Evolutionary conservation across 1,140 invertebrate species (phyloP), one percentile per base, ranked within the genome.

Genomic region (Dendrolimus kikuchii): DNA sequence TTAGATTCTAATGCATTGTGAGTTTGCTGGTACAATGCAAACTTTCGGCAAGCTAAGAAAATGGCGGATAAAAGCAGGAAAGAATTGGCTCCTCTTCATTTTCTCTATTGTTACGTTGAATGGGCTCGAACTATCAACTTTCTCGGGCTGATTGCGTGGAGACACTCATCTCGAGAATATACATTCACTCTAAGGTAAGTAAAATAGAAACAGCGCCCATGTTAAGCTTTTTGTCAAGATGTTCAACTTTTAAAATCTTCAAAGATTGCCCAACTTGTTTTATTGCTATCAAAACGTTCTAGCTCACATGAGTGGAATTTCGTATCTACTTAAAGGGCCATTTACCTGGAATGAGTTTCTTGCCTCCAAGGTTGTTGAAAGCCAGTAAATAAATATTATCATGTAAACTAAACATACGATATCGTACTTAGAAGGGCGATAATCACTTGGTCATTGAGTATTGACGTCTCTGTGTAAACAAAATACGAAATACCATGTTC

Each of bases 51-150:
- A 71, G 64, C 66, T 73, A 77, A 83, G 74, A 73, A 80, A 83
- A 79, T 71, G 66, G 64, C 52, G 69, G 65, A 78, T 78, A 81
- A 82, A 81, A 78, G 70, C 74, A 67, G 64, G 74, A 79, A 81
- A 78, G 77, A 86, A 86, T 84, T 86, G 79, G 77, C 74, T 80
- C 60, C 71, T 79, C 76, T 77, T 82, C 81, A 86, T 86, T 84
- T 84, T 84, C 76, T 77, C 81, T 74, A 84, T 86, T 86, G 81
- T 86, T 72, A 81, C 80, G 68, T 78, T 82, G 81, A 86, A 86
- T 81, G 73, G 74, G 77, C 68, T 77, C 71, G 77, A 83, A 82
- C 80, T 84, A 82, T 86, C 79, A 86, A 82, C 62, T 82, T 77
- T 78, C 69, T 71, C 72, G 75, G 66, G 70, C 66, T 86, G 82